Conservation (phyloP, 2,888 invertebrate species). For the Gymnoscelis rufifasciata region DNA sequence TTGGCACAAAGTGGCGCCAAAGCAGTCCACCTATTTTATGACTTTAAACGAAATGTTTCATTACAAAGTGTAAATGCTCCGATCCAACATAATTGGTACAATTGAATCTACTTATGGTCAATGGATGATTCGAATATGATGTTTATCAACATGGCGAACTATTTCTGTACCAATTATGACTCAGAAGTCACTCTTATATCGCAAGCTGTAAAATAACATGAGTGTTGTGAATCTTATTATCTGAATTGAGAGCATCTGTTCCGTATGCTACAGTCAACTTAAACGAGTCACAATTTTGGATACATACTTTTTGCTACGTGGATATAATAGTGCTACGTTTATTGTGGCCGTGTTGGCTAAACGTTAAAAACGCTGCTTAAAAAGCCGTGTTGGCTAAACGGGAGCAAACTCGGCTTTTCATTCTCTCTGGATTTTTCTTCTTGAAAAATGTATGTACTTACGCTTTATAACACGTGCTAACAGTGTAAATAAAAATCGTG, state of each 20-base stretch:
- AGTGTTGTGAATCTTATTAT: constrained; percentile 9
- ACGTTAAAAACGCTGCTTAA: too few relatives aligned
- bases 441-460: too few relatives aligned
- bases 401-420: too few relatives aligned
- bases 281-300: not conserved
- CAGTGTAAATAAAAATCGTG: too few relatives aligned
- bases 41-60: not conserved
- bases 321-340: too few relatives aligned
- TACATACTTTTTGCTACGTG: too few relatives aligned
- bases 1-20: constrained; percentile 22
- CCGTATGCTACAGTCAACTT: constrained; percentile 4
- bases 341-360: too few relatives aligned
- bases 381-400: too few relatives aligned
- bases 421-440: too few relatives aligned
- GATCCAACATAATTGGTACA: not conserved
- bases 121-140: not conserved
- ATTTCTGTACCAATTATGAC: not conserved
- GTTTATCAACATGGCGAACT: not conserved
- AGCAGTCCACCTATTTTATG: constrained; percentile 16
- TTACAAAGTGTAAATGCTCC: not conserved
- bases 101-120: not conserved
- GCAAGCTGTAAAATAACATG: not conserved
- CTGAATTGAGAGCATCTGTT: constrained; percentile 21
- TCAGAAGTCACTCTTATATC: not conserved
- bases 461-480: too few relatives aligned